These are phyloP conservation scores for Sminthopsis crassicaudata DNA, from an alignment of 2,113 vertebrate species.

Conservation along the genomic window DNA sequence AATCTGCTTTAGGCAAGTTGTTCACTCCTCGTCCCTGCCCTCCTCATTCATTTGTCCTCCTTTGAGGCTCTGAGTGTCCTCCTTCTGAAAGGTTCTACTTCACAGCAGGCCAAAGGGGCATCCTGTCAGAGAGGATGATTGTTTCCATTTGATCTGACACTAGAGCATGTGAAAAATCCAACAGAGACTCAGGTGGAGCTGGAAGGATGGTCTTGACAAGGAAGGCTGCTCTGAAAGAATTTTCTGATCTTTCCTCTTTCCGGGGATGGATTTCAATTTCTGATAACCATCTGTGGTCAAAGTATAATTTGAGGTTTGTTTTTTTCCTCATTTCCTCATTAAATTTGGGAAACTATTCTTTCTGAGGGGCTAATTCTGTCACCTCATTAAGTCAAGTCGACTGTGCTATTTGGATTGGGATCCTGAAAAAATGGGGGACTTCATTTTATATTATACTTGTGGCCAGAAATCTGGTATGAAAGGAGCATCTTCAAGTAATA, in stretches of 20 bases:
- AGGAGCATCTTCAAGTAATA: background rate
- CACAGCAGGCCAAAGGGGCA: background rate
- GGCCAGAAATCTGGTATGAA: background rate
- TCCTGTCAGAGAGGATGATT: background rate
- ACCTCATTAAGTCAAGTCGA: background rate
- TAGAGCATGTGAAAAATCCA: background rate
- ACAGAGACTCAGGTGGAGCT: background rate
- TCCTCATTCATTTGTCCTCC: background rate
- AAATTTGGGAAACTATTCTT: background rate
- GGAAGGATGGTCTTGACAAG: background rate
- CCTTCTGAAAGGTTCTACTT: background rate
- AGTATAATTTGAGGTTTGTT: background rate
- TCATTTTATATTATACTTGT: background rate
- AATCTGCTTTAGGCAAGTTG: background rate
- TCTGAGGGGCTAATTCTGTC: background rate
- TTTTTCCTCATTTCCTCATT: background rate
- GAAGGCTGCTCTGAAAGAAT: background rate
- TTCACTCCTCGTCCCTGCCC: background rate
- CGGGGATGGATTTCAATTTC: background rate
- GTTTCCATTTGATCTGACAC: background rate
- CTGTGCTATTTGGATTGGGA: background rate
- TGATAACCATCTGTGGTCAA: background rate
- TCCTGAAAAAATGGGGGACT: background rate
- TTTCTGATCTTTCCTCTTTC: background rate
- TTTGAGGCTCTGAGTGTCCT: background rate